These are phyloP conservation scores for Campylomormyrus tamandua DNA, from an alignment of 2,113 vertebrate genomes.

Conservation along the genomic window DNA sequence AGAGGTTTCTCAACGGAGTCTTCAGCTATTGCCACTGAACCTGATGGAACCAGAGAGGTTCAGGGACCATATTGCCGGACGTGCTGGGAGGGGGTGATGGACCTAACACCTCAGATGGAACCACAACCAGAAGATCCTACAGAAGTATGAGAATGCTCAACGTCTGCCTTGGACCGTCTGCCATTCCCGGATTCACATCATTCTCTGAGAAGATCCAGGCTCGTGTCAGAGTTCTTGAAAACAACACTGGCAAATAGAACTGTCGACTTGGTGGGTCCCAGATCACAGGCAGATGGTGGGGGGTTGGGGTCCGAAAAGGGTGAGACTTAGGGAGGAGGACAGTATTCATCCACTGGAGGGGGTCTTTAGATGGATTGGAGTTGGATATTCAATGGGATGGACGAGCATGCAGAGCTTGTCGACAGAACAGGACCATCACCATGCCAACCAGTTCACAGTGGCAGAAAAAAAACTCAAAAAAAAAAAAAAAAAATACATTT, in stretches of 20 bases:
- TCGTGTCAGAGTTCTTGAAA: background rate
- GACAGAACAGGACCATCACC: slow-evolving; percentile 48
- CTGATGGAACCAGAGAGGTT: background rate
- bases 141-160: background rate
- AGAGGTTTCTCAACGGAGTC: background rate
- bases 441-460: slow-evolving; percentile 64
- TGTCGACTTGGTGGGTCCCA: background rate
- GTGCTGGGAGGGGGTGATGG: background rate
- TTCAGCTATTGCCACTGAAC: background rate
- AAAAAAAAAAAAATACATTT: slow-evolving; percentile 53
- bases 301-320: slow-evolving; percentile 26
- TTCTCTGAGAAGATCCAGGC: background rate
- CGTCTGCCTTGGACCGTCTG: background rate
- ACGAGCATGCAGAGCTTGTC: slow-evolving; percentile 64
- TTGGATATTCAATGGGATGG: slow-evolving; percentile 67
- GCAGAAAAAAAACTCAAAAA: slow-evolving; percentile 57
- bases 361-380: slow-evolving; percentile 50
- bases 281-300: slow-evolving; percentile 26
- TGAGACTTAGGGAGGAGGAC: slow-evolving; percentile 32
- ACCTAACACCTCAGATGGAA: background rate
- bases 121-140: background rate
- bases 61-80: background rate
- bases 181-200: background rate
- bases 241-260: background rate
- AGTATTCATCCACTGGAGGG: slow-evolving; percentile 34